A percentile compares a stretch with the other conserved stretches of the same genome.
phyloP scores from a whole-genome alignment of 2,888 invertebrate genomes.

The Drosophila putrida region DNA sequence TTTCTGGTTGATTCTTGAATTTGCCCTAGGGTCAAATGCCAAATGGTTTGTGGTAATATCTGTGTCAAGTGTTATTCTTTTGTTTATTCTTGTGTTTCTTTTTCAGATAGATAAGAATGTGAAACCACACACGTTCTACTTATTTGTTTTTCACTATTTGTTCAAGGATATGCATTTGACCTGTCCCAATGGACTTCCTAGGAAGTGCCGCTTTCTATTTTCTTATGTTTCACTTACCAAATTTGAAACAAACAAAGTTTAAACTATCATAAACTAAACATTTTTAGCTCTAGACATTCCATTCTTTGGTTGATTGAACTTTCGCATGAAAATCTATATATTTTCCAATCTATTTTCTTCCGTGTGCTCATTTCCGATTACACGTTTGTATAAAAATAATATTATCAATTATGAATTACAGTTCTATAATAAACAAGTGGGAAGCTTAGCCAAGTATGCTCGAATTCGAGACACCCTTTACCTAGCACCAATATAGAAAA shows the following conservation, averaged over 20 bases:
- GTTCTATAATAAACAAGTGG: not conserved
- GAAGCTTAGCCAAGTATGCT: not conserved
- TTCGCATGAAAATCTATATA: conserved; percentile 4
- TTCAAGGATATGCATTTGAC: not conserved
- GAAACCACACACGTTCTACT: not conserved
- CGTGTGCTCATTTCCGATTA: not conserved
- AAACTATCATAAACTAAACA: conserved; percentile 32
- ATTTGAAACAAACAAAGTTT: conserved; percentile 6
- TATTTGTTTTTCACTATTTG: not conserved
- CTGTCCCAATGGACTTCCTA: not conserved
- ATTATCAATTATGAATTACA: not conserved
- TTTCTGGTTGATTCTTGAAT: conserved; percentile 41
- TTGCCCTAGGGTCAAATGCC: conserved; percentile 57
- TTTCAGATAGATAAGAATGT: not conserved
- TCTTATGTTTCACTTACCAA: not conserved
- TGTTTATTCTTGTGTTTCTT: conserved; percentile 7
- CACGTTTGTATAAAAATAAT: conserved; percentile 2
- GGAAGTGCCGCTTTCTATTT: not conserved
- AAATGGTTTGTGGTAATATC: conserved; percentile 11
- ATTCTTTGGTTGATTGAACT: conserved; percentile 56
- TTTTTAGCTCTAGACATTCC: conserved; percentile 33
- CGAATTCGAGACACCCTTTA: not conserved
- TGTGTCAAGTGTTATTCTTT: conserved; percentile 40
- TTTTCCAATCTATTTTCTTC: not conserved
- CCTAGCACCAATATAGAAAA: not conserved